Base-by-base conservation (phyloP, 1,140 invertebrate genomes). In the Drosophila hydei region DNA sequence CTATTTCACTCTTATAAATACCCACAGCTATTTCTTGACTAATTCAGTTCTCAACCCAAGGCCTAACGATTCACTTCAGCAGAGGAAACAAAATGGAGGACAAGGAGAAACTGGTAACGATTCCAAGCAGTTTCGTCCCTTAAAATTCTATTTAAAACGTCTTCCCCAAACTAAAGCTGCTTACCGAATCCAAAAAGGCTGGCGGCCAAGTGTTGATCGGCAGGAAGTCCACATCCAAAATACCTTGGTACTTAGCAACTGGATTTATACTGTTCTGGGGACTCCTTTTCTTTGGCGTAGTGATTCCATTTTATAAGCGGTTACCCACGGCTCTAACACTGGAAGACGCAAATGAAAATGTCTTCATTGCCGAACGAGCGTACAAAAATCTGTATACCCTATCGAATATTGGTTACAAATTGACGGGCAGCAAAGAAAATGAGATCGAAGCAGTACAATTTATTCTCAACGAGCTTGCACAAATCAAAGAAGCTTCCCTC, bases 331-430 rank as follows among this genome's bases (percentile, higher is more conserved):
- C 71, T 12, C 7, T 76, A 5, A 77, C 59, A 6, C 40, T 81
- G 0, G 85, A 90, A 21, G 36, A 56, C 14, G 14, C 21, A 2
- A 45, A 63, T 4, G 60, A 67, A 5, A 75, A 76, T 11, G 45
- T 64, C 25, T 91, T 91, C 47, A 79, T 91, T 61, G 74, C 75
- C 0, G 89, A 91, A 48, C 75, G 83, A 27, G 89, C 90, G 0
- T 67, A 85, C 51, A 55, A 73, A 11, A 63, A 95, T 74, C 91
- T 96, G 12, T 85, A 94, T 16, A 93, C 94, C 75, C 92, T 96
- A 59, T 95, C 95, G 2, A 92, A 92, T 18, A 93, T 96, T 59
- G 96, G 96, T 0, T 95, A 95, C 5, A 92, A 95, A 83, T 92
- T 94, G n/a, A 92, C 93, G 8, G 94, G 94, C n/a, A 94, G 94